Conservation (phyloP, 2,888 invertebrate genomes). For the Acheta domesticus region DNA sequence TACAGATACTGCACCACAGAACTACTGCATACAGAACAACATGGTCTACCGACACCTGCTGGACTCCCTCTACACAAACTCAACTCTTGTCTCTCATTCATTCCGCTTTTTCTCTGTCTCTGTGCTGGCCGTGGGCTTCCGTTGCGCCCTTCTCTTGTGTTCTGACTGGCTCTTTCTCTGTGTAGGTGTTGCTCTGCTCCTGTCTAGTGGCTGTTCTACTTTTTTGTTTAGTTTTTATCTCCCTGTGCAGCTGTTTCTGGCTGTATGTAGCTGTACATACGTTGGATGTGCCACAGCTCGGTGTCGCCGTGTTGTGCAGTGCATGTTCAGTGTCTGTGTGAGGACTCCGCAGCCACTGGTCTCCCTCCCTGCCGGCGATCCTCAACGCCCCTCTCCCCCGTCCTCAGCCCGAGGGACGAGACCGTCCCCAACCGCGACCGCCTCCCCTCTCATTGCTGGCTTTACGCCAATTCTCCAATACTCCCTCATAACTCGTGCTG, state of each 20-base stretch:
- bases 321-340: conserved; percentile 18
- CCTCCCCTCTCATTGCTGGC: too few species aligned
- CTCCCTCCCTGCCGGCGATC: not conserved
- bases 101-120: conserved; percentile 35
- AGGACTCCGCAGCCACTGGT: conserved; percentile 7
- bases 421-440: too few species aligned
- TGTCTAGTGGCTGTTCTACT: conserved; percentile 37
- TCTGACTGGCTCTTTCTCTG: conserved; percentile 34
- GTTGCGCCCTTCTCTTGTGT: conserved; percentile 27
- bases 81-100: conserved; percentile 29
- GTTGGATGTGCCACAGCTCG: conserved; percentile 34
- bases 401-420: too few species aligned
- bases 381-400: too few species aligned
- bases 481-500: too few species aligned
- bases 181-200: conserved; percentile 36
- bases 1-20: conserved; percentile 7
- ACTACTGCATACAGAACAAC: conserved; percentile 20
- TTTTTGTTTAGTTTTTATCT: conserved; percentile 32
- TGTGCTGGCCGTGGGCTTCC: conserved; percentile 36
- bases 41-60: conserved; percentile 21
- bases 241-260: conserved; percentile 36
- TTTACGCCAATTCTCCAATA: too few species aligned
- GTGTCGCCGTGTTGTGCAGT: conserved; percentile 9
- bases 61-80: conserved; percentile 32
- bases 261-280: conserved; percentile 33